Conservation (phyloP, 2,888 invertebrate species). For the Glaucopsyche alexis region DNA sequence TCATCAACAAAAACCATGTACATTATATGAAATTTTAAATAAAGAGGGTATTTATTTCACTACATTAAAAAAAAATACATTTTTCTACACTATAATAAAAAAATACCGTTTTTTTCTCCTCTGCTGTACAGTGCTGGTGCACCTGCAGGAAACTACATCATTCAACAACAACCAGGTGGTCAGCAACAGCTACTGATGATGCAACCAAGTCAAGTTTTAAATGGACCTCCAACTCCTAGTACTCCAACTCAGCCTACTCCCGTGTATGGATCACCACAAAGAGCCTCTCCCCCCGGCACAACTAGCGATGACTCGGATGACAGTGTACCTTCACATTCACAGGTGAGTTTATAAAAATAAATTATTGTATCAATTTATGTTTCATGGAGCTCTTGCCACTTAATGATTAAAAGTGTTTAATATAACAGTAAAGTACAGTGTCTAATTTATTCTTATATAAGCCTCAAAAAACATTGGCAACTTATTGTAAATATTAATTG, state of each 20-base stretch:
- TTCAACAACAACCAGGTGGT: conserved; percentile 80
- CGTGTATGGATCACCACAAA: conserved; percentile 80
- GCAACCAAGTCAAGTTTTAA: conserved; percentile 76
- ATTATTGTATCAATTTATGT: background rate
- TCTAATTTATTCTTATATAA: background rate
- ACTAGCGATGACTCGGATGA: conserved; percentile 95
- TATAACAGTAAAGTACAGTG: too few relatives aligned
- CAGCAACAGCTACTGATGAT: conserved; percentile 78
- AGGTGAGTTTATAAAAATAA: conserved; percentile 58
- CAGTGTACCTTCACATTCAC: conserved; percentile 83
- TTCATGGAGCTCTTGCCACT: background rate
- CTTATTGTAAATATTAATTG: too few relatives aligned
- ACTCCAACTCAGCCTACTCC: conserved; percentile 65
- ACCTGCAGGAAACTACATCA: conserved; percentile 80
- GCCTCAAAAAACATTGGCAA: too few relatives aligned
- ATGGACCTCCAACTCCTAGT: conserved; percentile 68
- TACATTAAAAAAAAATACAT: background rate
- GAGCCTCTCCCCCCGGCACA: conserved; percentile 84
- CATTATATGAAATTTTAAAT: background rate
- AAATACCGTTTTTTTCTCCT: background rate
- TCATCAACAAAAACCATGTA: background rate
- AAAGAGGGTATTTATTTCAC: background rate
- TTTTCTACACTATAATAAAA: too few relatives aligned
- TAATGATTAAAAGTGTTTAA: too few relatives aligned
- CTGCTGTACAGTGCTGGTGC: conserved; percentile 68